Evolutionary conservation across 2,113 vertebrate species (phyloP).

Genomic region (Okapia johnstoni): DNA sequence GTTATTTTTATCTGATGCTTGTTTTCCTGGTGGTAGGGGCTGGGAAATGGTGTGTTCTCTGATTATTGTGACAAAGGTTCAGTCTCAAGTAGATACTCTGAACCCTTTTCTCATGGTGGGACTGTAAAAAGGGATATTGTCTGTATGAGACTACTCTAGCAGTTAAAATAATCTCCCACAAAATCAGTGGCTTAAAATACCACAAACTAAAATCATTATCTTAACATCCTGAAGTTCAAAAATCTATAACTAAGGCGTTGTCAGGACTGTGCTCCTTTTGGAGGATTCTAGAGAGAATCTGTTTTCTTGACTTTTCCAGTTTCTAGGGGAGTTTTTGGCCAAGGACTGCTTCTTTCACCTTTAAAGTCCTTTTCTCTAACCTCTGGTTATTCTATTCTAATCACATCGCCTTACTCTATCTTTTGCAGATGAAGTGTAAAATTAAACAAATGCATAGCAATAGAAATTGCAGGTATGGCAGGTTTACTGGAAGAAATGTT

Average conservation of each 20-base stretch:
- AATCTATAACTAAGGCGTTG: neutral
- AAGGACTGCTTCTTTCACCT: neutral
- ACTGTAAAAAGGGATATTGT: neutral
- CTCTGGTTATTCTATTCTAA: neutral
- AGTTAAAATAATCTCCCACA: neutral
- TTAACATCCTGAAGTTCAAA: neutral
- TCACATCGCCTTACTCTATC: neutral
- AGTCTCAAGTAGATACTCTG: neutral
- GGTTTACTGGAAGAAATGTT: neutral
- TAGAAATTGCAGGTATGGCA: neutral
- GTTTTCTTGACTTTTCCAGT: neutral
- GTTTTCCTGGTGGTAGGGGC: neutral
- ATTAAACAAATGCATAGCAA: neutral
- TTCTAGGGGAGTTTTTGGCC: neutral
- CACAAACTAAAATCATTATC: neutral
- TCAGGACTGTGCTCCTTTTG: neutral
- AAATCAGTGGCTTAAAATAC: neutral
- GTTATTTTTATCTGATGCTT: neutral
- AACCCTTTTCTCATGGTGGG: neutral
- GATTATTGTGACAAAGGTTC: neutral
- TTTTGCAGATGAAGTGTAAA: neutral
- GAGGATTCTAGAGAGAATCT: neutral
- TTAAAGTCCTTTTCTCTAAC: neutral
- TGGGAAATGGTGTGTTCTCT: neutral
- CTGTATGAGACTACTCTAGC: neutral